These are phyloP conservation scores for Nesoenas mayeri DNA, from an alignment of 2,113 vertebrate genomes.

Conservation along the genomic window DNA sequence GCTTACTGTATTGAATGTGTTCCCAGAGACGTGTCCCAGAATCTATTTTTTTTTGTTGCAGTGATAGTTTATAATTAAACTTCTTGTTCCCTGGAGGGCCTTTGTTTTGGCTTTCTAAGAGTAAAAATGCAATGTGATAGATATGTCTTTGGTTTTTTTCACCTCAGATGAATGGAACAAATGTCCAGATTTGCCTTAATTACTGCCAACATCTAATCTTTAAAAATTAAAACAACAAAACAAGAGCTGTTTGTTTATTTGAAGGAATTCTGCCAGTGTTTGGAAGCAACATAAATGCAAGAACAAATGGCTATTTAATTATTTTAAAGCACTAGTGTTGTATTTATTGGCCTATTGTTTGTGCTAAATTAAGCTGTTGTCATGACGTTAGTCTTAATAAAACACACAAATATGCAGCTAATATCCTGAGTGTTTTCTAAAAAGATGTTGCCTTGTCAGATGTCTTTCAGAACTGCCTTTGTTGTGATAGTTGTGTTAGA, in stretches of 20 bases:
- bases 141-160: background rate
- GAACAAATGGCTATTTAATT: slow-evolving; percentile 31
- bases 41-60: background rate
- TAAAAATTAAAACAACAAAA: background rate
- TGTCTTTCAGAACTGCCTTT: background rate
- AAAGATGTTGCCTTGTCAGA: background rate
- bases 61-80: slow-evolving; percentile 32
- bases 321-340: slow-evolving; percentile 29
- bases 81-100: background rate
- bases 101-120: slow-evolving; percentile 13
- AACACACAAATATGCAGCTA: slow-evolving; percentile 13
- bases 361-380: slow-evolving; percentile 36
- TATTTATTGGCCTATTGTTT: slow-evolving; percentile 44
- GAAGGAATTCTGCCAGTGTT: slow-evolving; percentile 32
- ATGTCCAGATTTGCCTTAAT: background rate
- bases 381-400: slow-evolving; percentile 21
- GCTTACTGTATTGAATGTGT: background rate
- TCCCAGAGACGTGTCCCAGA: background rate
- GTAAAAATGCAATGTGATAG: background rate
- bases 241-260: slow-evolving; percentile 11
- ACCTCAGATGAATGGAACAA: slow-evolving; percentile 11
- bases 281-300: slow-evolving; percentile 35
- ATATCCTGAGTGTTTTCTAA: slow-evolving; percentile 23
- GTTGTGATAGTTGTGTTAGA: background rate
- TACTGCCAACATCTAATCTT: slow-evolving; percentile 20